Conservation (phyloP, 2,797 vertebrate species). For the Enteromius unitaeniatus region DNA sequence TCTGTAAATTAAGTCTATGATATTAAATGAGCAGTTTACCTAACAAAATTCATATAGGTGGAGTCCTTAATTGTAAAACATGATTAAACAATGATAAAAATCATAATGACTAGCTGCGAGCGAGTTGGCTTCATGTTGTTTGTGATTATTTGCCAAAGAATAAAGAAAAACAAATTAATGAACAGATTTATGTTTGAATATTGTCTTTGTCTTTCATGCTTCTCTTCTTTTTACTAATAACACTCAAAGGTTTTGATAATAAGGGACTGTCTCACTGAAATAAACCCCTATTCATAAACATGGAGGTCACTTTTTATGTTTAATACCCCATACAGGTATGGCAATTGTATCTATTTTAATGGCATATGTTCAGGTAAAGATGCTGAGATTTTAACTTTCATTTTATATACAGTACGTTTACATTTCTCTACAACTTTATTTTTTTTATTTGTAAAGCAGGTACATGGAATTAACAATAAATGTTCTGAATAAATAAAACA, state of each 20-base stretch:
- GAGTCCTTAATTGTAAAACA: neutral
- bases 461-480: neutral
- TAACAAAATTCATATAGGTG: neutral
- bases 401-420: neutral
- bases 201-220: neutral
- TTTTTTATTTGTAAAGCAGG: neutral
- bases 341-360: neutral
- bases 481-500: neutral
- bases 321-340: neutral
- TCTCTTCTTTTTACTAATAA: neutral
- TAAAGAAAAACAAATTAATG: slow-evolving; percentile 13
- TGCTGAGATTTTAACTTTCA: neutral
- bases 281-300: neutral
- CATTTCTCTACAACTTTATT: neutral
- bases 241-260: neutral
- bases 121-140: neutral
- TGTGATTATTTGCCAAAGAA: slow-evolving; percentile 1
- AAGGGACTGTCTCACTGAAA: neutral
- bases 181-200: neutral
- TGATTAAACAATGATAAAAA: neutral
- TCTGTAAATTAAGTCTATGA: neutral
- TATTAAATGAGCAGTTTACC: neutral
- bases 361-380: neutral
- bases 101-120: neutral
- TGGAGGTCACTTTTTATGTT: neutral